Percentiles rank a stretch among this genome's conserved stretches.
phyloP scores from a whole-genome alignment of 2,797 vertebrate genomes.

The Danio aesculapii region DNA sequence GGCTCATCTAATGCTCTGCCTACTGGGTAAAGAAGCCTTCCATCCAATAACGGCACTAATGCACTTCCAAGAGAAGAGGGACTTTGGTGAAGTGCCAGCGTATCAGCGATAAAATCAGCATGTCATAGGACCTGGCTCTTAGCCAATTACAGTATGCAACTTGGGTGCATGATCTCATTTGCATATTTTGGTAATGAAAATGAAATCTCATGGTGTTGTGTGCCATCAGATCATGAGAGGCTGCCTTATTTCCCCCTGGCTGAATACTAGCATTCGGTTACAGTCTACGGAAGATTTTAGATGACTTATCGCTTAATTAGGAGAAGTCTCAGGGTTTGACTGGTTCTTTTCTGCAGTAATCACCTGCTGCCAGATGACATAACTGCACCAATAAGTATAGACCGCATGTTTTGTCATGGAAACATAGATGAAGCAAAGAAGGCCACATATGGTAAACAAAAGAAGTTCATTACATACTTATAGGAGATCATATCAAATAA shows the following conservation, averaged over 20 bases:
- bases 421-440: neutral
- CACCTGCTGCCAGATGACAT: neutral
- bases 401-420: neutral
- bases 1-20: constrained; percentile 25
- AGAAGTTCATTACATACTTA: neutral
- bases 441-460: neutral
- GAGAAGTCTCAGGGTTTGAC: neutral
- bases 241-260: neutral
- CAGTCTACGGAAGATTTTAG: neutral
- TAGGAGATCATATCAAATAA: neutral
- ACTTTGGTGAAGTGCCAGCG: constrained; percentile 31
- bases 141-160: neutral
- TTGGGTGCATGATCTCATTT: neutral
- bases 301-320: neutral
- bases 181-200: constrained; percentile 22
- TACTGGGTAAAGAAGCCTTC: constrained; percentile 21
- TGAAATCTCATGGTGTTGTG: constrained; percentile 13
- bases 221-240: neutral
- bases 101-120: constrained; percentile 34
- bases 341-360: neutral
- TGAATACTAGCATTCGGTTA: neutral
- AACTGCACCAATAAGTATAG: no score
- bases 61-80: constrained; percentile 18
- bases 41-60: constrained; percentile 33
- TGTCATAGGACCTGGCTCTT: constrained; percentile 6